phyloP scores from a whole-genome alignment of 2,113 vertebrate species.

The Litocranius walleri region DNA sequence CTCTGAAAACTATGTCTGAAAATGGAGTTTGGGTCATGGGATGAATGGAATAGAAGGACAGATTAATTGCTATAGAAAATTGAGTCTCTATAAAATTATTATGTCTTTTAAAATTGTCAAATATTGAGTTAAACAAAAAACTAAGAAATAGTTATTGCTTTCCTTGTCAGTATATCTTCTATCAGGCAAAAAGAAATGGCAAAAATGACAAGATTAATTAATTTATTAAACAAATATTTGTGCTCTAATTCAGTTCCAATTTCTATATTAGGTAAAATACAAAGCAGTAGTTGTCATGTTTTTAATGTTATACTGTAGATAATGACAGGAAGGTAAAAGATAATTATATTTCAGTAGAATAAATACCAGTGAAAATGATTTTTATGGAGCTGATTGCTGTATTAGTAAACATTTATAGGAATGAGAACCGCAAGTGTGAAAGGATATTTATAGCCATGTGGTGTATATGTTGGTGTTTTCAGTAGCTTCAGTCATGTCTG shows the following conservation, averaged over 20 bases:
- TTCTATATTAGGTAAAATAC: background rate
- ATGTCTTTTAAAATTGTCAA: background rate
- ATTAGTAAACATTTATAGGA: background rate
- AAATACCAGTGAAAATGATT: background rate
- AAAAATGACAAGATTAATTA: background rate
- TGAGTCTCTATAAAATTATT: background rate
- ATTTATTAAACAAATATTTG: background rate
- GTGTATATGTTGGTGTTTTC: background rate
- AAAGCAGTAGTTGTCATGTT: background rate
- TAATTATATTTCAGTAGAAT: background rate
- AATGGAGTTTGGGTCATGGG: background rate
- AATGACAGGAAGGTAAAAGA: background rate
- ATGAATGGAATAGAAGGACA: background rate
- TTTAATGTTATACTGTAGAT: background rate
- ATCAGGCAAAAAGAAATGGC: background rate
- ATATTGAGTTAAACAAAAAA: background rate
- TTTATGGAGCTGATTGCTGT: background rate
- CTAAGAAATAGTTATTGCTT: background rate
- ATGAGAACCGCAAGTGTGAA: background rate
- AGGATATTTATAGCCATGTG: background rate
- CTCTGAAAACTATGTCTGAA: background rate
- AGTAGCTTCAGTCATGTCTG: background rate
- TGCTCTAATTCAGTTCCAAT: background rate
- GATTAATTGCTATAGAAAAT: background rate
- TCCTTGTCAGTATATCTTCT: background rate